Evolutionary conservation across 1,140 invertebrate genomes (phyloP), one percentile per base, ranked within the genome.

Genomic region (Zophobas morio): DNA sequence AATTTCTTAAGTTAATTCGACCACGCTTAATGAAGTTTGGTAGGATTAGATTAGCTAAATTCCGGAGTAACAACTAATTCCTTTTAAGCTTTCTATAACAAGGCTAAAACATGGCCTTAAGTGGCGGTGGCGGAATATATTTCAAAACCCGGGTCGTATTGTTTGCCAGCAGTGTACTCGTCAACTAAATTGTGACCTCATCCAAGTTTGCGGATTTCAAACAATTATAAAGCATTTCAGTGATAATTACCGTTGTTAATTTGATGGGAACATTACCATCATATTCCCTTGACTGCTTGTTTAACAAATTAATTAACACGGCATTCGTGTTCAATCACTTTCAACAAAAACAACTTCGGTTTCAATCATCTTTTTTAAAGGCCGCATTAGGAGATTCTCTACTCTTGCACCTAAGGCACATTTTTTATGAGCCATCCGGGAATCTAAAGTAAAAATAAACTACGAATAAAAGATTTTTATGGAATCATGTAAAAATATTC

Each of bases 41-140:
- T n/a, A 39, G 36, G 56, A 60, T 60, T 60, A 60, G 56, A 60
- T 60, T 60, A 60, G 35, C 37, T 60, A 60, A 60, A 37, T 39
- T 60, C 56, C 36, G 8, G 35, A 60, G 56, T 60, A 37, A 60
- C 56, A 60, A 60, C 34, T 60, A 60, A 60, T 60, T 60, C 56
- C 56, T 60, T 60, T 60, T 60, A 60, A 60, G 56, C 56, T 36
- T 60, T 60, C 35, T 36, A 6, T 60, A 60, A 60, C 56, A 60
- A 37, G 56, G 6, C 34, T 60, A 36, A 60, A 60, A 60, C 36
- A 33, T 36, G 36, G 34, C 35, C 35, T 46, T 60, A 60, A 60
- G 56, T 60, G 56, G 56, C 37, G 56, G 35, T 60, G 36, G 0
- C 5, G 2, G 56, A 60, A 37, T 60, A 60, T 60, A 60, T 60